A percentile compares a stretch with the other conserved stretches of the same genome.
phyloP scores from a whole-genome alignment of 2,113 vertebrate species.

The Dolichallabes microphthalmus region DNA sequence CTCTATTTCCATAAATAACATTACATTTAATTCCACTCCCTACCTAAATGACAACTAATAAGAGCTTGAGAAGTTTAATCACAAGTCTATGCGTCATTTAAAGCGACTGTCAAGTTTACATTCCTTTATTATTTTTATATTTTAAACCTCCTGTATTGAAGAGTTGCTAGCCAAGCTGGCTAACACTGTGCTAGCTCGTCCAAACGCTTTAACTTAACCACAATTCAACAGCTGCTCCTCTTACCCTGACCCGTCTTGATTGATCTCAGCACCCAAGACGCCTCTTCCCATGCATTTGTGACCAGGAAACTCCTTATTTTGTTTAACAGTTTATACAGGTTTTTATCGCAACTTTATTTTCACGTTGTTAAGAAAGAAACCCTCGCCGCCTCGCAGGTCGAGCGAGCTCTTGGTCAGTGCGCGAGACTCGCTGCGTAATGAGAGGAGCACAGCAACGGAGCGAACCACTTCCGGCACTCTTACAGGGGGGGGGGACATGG shows the following conservation, averaged over 20 bases:
- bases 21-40: background rate
- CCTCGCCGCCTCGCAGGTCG: slow-evolving; percentile 43
- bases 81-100: background rate
- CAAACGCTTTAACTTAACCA: background rate
- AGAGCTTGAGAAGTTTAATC: slow-evolving; percentile 29
- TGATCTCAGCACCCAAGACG: background rate
- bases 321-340: background rate
- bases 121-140: background rate
- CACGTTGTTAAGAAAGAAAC: background rate
- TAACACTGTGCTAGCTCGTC: slow-evolving; percentile 54
- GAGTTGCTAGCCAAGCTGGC: slow-evolving; percentile 38
- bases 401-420: slow-evolving; percentile 40
- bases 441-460: slow-evolving; percentile 68
- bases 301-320: background rate
- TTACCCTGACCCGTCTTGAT: slow-evolving; percentile 27
- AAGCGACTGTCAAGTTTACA: background rate
- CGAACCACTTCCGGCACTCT: slow-evolving; percentile 52
- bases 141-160: background rate
- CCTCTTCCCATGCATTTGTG: background rate
- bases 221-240: background rate
- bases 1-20: background rate
- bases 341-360: background rate
- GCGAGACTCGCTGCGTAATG: slow-evolving; percentile 60
- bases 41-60: background rate
- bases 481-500: background rate